A percentile compares a stretch with the other conserved stretches of the same genome.
Evolutionary conservation across 2,113 vertebrate genomes (phyloP).

Genomic region (Gracilinanus agilis): DNA sequence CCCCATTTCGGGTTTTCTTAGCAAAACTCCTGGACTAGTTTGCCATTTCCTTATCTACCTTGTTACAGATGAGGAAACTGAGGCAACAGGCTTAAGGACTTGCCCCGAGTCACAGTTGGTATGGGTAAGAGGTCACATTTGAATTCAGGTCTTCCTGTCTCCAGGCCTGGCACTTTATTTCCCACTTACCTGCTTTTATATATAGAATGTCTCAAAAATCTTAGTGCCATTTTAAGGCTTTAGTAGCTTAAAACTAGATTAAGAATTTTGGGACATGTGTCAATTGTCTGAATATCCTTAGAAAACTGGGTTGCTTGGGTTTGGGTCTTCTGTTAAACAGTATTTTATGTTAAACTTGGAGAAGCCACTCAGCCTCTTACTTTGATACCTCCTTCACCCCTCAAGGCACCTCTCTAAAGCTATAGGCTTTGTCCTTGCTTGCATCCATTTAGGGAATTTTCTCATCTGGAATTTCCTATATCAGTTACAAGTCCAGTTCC

Average conservation of each 20-base stretch:
- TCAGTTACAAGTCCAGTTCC: not conserved
- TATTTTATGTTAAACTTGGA: not conserved
- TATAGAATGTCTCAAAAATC: not conserved
- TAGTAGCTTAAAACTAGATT: not conserved
- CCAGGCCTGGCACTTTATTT: no score
- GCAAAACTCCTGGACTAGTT: no score
- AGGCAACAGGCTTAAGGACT: no score
- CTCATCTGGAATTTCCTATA: not conserved
- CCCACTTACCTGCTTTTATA: no score
- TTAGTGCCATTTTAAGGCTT: not conserved
- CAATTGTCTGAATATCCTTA: not conserved
- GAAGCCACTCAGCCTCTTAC: not conserved
- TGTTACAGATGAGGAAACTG: no score
- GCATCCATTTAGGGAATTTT: not conserved
- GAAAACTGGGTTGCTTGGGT: not conserved
- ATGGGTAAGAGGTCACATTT: no score
- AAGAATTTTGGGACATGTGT: not conserved
- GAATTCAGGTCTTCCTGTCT: no score
- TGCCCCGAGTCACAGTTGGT: no score
- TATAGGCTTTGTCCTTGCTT: not conserved
- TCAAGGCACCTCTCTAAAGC: not conserved
- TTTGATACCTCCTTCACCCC: not conserved
- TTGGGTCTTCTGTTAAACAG: not conserved
- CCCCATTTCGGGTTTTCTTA: no score
- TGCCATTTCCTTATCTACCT: no score